Conservation (phyloP, 2,888 invertebrate species). For the Byasa hedistus region DNA sequence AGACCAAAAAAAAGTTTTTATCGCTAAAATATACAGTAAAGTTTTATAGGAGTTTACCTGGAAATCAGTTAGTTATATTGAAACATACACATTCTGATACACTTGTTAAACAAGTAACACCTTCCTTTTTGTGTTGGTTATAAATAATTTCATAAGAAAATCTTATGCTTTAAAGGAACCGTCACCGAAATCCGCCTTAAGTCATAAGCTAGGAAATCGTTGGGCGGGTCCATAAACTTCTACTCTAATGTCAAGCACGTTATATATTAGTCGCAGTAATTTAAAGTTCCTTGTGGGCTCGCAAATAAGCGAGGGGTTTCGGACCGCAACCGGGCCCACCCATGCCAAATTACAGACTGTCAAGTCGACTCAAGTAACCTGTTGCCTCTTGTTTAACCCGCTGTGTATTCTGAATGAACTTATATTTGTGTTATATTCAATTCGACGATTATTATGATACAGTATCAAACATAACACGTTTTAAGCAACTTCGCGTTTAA, state of each 20-base stretch:
- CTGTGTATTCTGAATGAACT: conserved; percentile 3
- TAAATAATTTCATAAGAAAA: not conserved
- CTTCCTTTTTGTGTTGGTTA: not conserved
- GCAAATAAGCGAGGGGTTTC: conserved; percentile 65
- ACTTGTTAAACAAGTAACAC: not conserved
- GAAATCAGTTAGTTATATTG: not conserved
- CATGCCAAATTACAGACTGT: conserved; percentile 73
- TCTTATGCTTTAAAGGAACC: conserved; percentile 37
- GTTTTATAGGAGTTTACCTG: too few relatives aligned
- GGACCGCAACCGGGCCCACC: conserved; percentile 61
- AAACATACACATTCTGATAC: not conserved
- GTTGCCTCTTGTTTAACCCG: conserved; percentile 45
- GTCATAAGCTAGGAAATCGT: conserved; percentile 50
- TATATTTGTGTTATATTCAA: not conserved
- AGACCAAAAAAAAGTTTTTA: too few relatives aligned
- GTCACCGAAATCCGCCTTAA: conserved; percentile 20
- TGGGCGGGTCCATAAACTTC: conserved; percentile 51
- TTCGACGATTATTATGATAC: not conserved
- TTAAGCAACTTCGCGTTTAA: not conserved
- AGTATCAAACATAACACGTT: not conserved
- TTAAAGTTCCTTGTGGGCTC: conserved; percentile 67
- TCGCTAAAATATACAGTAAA: too few relatives aligned
- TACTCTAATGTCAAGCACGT: conserved; percentile 53
- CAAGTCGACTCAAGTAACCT: conserved; percentile 75
- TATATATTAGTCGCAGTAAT: conserved; percentile 67